Conservation (phyloP, 2,113 vertebrate genomes). For the Catharus bicknelli region DNA sequence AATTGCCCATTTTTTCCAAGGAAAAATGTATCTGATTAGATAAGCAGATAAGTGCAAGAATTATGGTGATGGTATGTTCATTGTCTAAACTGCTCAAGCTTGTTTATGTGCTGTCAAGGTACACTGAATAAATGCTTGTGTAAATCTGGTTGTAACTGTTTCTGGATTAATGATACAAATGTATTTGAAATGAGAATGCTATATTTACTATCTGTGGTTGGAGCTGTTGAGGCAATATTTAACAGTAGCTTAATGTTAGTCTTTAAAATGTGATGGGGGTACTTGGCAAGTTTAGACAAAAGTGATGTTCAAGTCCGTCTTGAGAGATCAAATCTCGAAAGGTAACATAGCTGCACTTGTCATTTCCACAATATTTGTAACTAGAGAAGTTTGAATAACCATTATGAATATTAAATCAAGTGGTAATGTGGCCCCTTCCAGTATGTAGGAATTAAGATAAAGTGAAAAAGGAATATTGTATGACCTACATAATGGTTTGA, state of each 20-base stretch:
- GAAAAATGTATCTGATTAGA: background rate
- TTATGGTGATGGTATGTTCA: background rate
- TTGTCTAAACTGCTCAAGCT: background rate
- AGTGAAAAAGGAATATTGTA: too few species aligned
- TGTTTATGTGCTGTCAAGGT: background rate
- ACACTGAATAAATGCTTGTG: background rate
- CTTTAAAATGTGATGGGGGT: background rate
- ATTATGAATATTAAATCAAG: background rate
- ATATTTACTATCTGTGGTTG: background rate
- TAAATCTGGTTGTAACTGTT: background rate
- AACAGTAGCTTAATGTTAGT: background rate
- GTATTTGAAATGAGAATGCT: background rate
- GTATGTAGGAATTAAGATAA: background rate
- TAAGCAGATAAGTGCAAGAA: background rate
- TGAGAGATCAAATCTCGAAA: background rate
- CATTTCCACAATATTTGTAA: background rate
- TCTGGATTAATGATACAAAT: background rate
- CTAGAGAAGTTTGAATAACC: background rate
- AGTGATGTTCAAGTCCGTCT: fast-evolving
- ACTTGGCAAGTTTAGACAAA: background rate
- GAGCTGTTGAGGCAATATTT: background rate
- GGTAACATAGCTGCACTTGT: background rate
- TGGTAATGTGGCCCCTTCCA: background rate
- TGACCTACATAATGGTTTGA: background rate
- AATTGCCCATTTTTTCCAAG: background rate